phyloP scores from a whole-genome alignment of 2,113 vertebrate species.

The Pseudois nayaur region DNA sequence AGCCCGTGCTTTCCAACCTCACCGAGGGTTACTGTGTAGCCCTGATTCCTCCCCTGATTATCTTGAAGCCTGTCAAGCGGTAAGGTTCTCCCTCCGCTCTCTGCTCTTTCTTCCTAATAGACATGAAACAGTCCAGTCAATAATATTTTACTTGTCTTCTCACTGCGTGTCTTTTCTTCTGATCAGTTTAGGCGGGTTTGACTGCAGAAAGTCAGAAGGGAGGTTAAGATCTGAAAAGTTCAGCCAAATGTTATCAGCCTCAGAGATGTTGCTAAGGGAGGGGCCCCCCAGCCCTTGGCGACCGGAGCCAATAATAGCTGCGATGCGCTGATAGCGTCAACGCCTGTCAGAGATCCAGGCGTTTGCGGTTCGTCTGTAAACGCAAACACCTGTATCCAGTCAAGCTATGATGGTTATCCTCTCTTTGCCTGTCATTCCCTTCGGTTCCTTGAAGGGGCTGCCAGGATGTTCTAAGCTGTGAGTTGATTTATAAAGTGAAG shows the following conservation, averaged over 20 bases:
- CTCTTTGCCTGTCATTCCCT: conserved; percentile 90
- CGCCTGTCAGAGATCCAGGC: conserved; percentile 91
- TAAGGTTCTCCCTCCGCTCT: conserved; percentile 77
- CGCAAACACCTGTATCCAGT: conserved; percentile 97
- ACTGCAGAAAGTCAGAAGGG: conserved; percentile 91
- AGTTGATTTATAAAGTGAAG: conserved; percentile 92
- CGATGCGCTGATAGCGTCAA: conserved; percentile 92
- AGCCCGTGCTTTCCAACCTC: conserved; percentile 76
- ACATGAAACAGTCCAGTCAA: conserved; percentile 91
- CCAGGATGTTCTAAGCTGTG: conserved; percentile 88
- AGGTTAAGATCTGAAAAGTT: conserved; percentile 97
- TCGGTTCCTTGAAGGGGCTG: conserved; percentile 91
- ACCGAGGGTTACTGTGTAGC: conserved; percentile 80
- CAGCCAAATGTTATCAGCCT: conserved; percentile 99
- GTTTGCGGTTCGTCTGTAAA: conserved; percentile 92
- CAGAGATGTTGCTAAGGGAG: conserved; percentile 89
- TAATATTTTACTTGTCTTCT: conserved; percentile 92
- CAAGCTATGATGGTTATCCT: conserved; percentile 93
- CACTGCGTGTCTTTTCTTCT: conserved; percentile 85
- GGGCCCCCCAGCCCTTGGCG: conserved; percentile 84
- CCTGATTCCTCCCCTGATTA: conserved; percentile 89
- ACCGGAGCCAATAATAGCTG: conserved; percentile 89
- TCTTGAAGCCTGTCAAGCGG: conserved; percentile 90
- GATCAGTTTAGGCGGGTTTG: conserved; percentile 87
- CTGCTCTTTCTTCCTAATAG: conserved; percentile 91